Evolutionary conservation across 1,140 invertebrate species (phyloP), one percentile per base, ranked within the genome.

Genomic region (Saccostrea glomerata): DNA sequence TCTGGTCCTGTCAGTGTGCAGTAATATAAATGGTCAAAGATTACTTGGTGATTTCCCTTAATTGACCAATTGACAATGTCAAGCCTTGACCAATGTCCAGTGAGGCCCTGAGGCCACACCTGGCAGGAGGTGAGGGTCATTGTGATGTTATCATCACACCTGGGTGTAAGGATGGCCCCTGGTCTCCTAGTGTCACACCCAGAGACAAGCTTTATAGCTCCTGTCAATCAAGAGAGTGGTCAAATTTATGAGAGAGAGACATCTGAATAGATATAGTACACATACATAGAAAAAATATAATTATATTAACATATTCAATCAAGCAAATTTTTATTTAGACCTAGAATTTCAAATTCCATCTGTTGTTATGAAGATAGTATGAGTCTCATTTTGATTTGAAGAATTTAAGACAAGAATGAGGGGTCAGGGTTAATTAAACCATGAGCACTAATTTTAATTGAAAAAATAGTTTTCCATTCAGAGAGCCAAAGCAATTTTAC

Each of bases 41-140:
- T 84, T 84, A 56, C 11, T 9, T 84, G 40, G 54, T 84, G 40
- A 84, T 54, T 84, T 36, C 25, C 82, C 47, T 84, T 85, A 85
- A 85, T 85, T 85, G 84, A 85, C 17, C 84, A 36, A 85, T 85
- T 47, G 60, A 85, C 25, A 85, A 63, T 85, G 84, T 85, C 84
- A 85, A 25, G 9, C 15, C 25, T 30, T 77, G 70, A 77, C 70
- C 70, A 77, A 15, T 77, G 70, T 77, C 25, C 25, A 77, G 15
- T 17, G 15, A 30, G 70, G 23, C 70, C 70, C 25, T 15, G 3
- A 25, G 70, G 30, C 25, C 12, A 13, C 70, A 77, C 70, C 20
- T 84, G 82, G 36, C 82, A 84, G 36, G 82, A 77, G 70, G 70
- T 77, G 3, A 36, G 9, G 25, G 23, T 12, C 23, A 36, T 66